Evolutionary conservation across 2,113 vertebrate genomes (phyloP), one percentile per base, ranked within the genome.

Genomic region (Anarrhichthys ocellatus): DNA sequence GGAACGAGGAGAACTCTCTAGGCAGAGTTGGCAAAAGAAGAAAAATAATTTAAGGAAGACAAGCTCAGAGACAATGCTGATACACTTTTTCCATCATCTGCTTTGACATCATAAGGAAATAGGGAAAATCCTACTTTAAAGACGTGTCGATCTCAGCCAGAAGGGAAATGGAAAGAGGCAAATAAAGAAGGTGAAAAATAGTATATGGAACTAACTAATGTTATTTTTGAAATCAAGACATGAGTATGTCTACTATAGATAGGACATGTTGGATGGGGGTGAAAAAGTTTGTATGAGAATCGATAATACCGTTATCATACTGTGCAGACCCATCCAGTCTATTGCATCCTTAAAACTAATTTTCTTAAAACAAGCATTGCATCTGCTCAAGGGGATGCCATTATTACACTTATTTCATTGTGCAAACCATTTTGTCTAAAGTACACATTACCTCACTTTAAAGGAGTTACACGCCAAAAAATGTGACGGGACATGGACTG

Each of bases 151-250:
- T 42, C 56, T 13, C 22, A 82, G 48, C 56, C 58, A 79, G 65
- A 52, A n/a, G 22, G 78, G 68, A 85, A 86, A 76, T 85, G 65
- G 80, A 86, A 85, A 87, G 68, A 78, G 29, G 52, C 48, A 13
- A 32, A 38, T 34, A 67, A 64, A 27, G 11, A 56, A 10, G 11
- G 17, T 64, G 15, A n/a, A 78, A 70, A 81, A 80, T 34, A 50
- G 42, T 11, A 40, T 1, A 58, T 63, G 70, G 78, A 80, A 71
- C n/a, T 13, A 68, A 65, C 13, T 42, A 29, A 15, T 72, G 56
- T 65, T 87, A 69, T 75, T 83, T 82, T 69, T 44, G n/a, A 29
- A 62, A 48, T 63, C 2, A 34, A 13, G 27, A 54, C 11, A 11
- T 52, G 22, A 54, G 67, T 42, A 58, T 34, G 24, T 27, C 15